Conservation (phyloP, 2,113 vertebrate species). For the Lasiurus borealis region DNA sequence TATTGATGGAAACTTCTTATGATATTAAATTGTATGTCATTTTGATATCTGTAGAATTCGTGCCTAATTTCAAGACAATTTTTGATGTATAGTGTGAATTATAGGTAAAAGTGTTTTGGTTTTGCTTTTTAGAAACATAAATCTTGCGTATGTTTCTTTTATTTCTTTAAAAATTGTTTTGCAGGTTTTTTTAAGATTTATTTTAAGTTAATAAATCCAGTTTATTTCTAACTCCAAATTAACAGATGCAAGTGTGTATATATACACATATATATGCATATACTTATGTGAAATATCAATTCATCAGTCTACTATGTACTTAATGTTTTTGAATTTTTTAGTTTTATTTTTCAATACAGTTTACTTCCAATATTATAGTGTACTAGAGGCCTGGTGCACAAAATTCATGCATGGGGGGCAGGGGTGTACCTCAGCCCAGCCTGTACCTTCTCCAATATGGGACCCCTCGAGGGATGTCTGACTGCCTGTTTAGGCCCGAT, state of each 20-base stretch:
- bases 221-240: neutral
- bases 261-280: neutral
- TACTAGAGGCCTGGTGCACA: neutral
- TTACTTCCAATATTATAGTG: neutral
- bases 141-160: neutral
- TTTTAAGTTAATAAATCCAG: neutral
- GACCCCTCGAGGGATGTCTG: too few relatives aligned
- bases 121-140: neutral
- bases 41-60: neutral
- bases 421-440: too few relatives aligned
- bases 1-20: neutral
- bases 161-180: neutral
- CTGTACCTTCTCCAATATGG: too few relatives aligned
- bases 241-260: neutral
- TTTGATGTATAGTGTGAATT: too few relatives aligned
- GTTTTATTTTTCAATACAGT: neutral
- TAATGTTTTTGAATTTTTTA: neutral
- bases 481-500: too few relatives aligned
- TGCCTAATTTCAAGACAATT: neutral
- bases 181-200: neutral
- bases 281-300: neutral
- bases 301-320: neutral
- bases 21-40: neutral
- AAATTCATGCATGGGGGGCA: too few relatives aligned
- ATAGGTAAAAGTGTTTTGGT: neutral